A percentile compares a stretch with the other conserved stretches of the same genome.
Evolutionary conservation across 53 echinoderm and acorn worm species (phyloP).

Genomic region (Temnopleurus reevesii): DNA sequence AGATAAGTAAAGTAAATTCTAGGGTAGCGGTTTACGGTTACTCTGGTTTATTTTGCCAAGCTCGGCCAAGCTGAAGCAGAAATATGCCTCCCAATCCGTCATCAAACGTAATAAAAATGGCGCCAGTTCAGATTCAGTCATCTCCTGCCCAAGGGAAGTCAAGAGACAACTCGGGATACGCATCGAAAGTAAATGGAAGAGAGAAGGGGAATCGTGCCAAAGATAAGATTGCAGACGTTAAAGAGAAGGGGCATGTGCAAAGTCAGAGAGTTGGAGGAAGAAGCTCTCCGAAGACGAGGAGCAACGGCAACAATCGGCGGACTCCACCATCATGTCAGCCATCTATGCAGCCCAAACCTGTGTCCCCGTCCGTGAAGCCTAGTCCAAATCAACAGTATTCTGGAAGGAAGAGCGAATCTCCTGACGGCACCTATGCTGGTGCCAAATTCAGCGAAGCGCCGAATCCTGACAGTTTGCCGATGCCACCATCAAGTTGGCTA

Average conservation of each 20-base stretch:
- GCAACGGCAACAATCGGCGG: slow-evolving; percentile 15
- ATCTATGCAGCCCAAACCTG: slow-evolving; percentile 15
- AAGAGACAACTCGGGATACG: slow-evolving; percentile 9
- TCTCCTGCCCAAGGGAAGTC: slow-evolving; percentile 35
- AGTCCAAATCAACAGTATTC: slow-evolving; percentile 26
- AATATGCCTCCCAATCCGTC: slow-evolving; percentile 57
- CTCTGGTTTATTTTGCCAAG: slow-evolving; percentile 8
- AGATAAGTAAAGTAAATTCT: no score
- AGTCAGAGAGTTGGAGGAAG: slow-evolving; percentile 8
- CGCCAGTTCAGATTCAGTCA: slow-evolving; percentile 50
- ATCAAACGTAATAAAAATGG: slow-evolving; percentile 50
- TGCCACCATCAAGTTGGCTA: slow-evolving; percentile 83
- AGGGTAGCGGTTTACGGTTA: not conserved
- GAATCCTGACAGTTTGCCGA: slow-evolving; percentile 75
- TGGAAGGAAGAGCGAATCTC: slow-evolving; percentile 50
- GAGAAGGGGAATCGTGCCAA: slow-evolving; percentile 31
- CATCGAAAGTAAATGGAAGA: slow-evolving; percentile 8
- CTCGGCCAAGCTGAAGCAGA: not conserved
- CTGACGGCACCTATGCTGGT: slow-evolving; percentile 74
- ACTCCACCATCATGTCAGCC: slow-evolving; percentile 22
- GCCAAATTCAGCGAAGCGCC: slow-evolving; percentile 96
- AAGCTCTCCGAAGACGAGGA: slow-evolving; percentile 23
- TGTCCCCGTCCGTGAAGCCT: not conserved
- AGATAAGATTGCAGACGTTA: not conserved
- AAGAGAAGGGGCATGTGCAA: slow-evolving; percentile 27